These are phyloP conservation scores for Ophonus ardosiacus DNA, from an alignment of 2,888 invertebrate genomes.

Conservation along the genomic window DNA sequence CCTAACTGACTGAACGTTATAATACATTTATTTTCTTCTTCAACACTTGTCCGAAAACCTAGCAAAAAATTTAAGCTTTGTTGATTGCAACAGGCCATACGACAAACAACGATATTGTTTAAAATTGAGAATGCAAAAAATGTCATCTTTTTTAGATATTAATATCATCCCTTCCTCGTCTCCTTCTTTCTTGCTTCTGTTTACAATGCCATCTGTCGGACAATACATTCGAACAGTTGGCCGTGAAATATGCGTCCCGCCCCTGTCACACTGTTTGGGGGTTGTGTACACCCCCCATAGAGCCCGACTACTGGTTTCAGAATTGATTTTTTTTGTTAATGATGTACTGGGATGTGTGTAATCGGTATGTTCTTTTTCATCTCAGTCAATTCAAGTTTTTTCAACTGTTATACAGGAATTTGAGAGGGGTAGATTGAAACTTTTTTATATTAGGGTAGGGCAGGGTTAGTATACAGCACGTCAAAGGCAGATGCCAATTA, in stretches of 20 bases:
- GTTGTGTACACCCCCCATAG: background rate
- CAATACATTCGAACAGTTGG: conserved; percentile 31
- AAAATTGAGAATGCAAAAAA: too few relatives aligned
- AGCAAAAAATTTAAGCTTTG: too few relatives aligned
- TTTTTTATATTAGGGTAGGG: background rate
- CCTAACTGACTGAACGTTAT: too few relatives aligned
- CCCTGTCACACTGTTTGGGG: conserved; percentile 41
- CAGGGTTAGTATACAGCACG: conserved; percentile 4
- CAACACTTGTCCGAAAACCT: too few relatives aligned
- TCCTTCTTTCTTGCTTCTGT: background rate
- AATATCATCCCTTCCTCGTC: too few relatives aligned
- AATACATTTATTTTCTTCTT: too few relatives aligned
- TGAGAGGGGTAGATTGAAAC: background rate
- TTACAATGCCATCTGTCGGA: conserved; percentile 25
- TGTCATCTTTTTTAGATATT: too few relatives aligned
- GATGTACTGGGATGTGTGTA: conserved; percentile 46
- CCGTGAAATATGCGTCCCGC: conserved; percentile 45
- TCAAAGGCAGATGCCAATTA: conserved; percentile 5
- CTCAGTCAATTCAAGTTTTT: conserved; percentile 26
- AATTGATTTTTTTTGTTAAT: conserved; percentile 55
- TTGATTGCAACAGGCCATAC: too few relatives aligned
- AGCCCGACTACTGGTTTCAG: conserved; percentile 34
- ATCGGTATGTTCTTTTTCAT: conserved; percentile 52
- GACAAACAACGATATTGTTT: too few relatives aligned
- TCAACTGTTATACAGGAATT: conserved; percentile 33